Evolutionary conservation across 1,140 invertebrate genomes (phyloP).

Genomic region (Sipha flava): DNA sequence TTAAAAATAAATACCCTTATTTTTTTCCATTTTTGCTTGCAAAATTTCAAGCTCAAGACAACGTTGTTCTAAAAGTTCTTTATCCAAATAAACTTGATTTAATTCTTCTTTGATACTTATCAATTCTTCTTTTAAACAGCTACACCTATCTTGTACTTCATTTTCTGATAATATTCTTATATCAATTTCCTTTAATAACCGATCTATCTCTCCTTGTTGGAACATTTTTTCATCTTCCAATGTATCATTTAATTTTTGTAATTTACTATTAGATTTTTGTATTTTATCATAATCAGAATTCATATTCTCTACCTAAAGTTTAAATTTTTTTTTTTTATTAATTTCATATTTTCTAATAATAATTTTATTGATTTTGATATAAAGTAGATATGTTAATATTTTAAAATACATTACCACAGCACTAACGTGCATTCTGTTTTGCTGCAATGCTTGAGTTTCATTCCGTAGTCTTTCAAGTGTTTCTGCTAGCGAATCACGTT

Average conservation of each 20-base stretch:
- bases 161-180: constrained; percentile 48
- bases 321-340: not conserved
- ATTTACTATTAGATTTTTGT: constrained; percentile 58
- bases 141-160: constrained; percentile 65
- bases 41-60: constrained; percentile 63
- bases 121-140: constrained; percentile 63
- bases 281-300: constrained; percentile 67
- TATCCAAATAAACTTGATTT: constrained; percentile 58
- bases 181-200: constrained; percentile 58
- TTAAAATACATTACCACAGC: constrained; percentile 12
- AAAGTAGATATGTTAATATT: too few species aligned
- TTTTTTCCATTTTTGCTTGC: constrained; percentile 64
- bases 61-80: constrained; percentile 70
- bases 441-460: constrained; percentile 12
- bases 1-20: constrained; percentile 49
- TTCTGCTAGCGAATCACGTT: constrained; percentile 15
- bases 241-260: constrained; percentile 62
- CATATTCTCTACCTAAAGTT: constrained; percentile 57
- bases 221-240: constrained; percentile 66
- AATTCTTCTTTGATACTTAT: constrained; percentile 64
- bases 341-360: not conserved
- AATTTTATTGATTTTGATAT: not conserved
- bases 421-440: constrained; percentile 24
- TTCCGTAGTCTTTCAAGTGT: constrained; percentile 23
- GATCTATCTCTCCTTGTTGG: constrained; percentile 61